These are phyloP conservation scores for Silurus asotus DNA, from an alignment of 2,113 vertebrate genomes.

Conservation along the genomic window DNA sequence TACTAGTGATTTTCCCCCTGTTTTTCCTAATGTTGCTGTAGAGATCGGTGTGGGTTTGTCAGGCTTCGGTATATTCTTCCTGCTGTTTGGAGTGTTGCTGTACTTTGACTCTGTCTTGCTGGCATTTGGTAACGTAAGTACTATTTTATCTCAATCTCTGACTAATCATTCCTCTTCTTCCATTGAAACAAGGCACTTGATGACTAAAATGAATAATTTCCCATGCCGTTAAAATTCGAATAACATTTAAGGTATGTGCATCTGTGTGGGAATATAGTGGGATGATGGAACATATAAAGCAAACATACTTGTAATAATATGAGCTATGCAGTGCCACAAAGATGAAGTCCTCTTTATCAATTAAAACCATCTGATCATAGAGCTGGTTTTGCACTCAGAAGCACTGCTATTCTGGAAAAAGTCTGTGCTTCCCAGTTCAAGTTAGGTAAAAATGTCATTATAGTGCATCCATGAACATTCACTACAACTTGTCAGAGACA, in stretches of 20 bases:
- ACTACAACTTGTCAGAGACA: no score
- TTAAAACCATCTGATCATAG: neutral
- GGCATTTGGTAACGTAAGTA: conserved; percentile 94
- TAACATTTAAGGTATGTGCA: neutral
- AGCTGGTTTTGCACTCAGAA: no score
- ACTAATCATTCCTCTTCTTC: neutral
- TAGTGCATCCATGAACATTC: no score
- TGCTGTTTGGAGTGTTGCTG: conserved; percentile 85
- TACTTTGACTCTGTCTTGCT: conserved; percentile 90
- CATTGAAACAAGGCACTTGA: neutral
- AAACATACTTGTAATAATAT: neutral
- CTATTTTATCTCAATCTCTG: neutral
- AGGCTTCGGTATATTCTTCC: conserved; percentile 85
- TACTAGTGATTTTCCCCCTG: neutral
- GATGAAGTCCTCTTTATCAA: neutral
- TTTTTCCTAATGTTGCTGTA: conserved; percentile 59
- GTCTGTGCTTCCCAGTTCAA: no score
- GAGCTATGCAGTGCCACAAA: neutral
- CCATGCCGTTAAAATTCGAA: neutral
- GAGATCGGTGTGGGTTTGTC: conserved; percentile 84
- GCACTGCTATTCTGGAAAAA: no score
- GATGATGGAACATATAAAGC: neutral
- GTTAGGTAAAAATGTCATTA: no score
- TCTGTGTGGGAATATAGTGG: neutral
- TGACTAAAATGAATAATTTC: neutral